phyloP scores from a whole-genome alignment of 2,113 vertebrate genomes.

The Alectura lathami region DNA sequence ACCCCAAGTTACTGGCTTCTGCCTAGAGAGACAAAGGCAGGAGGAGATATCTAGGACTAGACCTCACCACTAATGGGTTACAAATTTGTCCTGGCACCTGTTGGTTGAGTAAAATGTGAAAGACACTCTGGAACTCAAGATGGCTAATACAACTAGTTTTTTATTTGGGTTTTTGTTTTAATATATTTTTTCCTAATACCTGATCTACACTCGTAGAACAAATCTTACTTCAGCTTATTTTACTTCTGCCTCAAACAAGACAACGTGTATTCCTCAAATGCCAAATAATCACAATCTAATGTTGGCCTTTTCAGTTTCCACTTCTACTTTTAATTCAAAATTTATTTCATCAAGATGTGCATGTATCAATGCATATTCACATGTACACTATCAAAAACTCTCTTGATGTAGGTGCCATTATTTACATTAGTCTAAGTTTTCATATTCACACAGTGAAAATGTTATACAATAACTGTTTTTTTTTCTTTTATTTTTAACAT shows the following conservation, averaged over 20 bases:
- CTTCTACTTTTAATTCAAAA: not conserved
- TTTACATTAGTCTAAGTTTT: not conserved
- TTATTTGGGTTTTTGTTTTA: not conserved
- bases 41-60: rapidly evolving
- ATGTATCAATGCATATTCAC: not conserved
- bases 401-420: not conserved
- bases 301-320: not conserved
- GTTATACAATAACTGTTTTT: not conserved
- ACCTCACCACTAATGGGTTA: not conserved
- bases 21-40: not conserved
- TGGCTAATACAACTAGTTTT: rapidly evolving
- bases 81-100: not conserved
- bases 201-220: not conserved
- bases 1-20: not conserved
- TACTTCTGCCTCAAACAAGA: not conserved
- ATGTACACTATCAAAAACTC: not conserved
- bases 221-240: not conserved
- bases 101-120: not conserved
- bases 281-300: rapidly evolving
- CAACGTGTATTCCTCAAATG: not conserved
- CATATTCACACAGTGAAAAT: not conserved
- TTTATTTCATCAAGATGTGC: not conserved
- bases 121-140: not conserved
- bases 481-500: not conserved
- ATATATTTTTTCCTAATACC: not conserved